Evolutionary conservation across 2,113 vertebrate genomes (phyloP).

Genomic region (Hippocampus zosterae): DNA sequence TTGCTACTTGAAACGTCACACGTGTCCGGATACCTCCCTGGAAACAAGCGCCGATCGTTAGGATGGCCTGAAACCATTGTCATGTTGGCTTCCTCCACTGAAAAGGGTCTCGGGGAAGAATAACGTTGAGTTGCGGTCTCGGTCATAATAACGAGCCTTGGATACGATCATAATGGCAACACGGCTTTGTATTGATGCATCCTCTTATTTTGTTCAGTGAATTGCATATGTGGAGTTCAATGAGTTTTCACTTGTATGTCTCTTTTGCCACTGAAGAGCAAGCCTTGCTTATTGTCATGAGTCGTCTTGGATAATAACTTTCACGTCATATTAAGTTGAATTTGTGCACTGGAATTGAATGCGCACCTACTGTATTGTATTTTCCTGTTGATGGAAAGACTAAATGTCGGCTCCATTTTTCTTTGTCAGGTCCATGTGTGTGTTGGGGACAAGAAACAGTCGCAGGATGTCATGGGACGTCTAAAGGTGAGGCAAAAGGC

Average conservation of each 20-base stretch:
- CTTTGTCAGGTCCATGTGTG: neutral
- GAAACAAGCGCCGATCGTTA: slow-evolving; percentile 60
- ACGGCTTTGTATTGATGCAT: neutral
- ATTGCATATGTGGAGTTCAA: neutral
- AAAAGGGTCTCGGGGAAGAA: slow-evolving; percentile 19
- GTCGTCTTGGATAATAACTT: neutral
- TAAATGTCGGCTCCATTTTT: neutral
- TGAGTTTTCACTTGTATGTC: neutral
- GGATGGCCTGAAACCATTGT: slow-evolving; percentile 37
- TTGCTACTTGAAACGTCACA: slow-evolving; percentile 45
- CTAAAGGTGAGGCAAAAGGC: neutral
- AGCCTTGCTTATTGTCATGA: neutral
- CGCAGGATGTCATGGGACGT: neutral
- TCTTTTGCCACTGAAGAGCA: neutral
- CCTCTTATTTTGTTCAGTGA: neutral
- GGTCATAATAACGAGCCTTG: neutral
- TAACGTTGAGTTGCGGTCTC: slow-evolving; percentile 11
- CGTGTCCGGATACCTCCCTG: slow-evolving; percentile 30
- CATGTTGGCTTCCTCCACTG: slow-evolving; percentile 27
- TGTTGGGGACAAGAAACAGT: neutral
- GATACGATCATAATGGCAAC: neutral
- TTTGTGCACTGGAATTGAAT: neutral
- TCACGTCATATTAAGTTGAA: neutral
- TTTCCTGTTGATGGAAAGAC: neutral
- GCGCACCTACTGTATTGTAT: neutral